Base-by-base conservation (phyloP, 2,888 invertebrate genomes). In the Tethea ocularis region DNA sequence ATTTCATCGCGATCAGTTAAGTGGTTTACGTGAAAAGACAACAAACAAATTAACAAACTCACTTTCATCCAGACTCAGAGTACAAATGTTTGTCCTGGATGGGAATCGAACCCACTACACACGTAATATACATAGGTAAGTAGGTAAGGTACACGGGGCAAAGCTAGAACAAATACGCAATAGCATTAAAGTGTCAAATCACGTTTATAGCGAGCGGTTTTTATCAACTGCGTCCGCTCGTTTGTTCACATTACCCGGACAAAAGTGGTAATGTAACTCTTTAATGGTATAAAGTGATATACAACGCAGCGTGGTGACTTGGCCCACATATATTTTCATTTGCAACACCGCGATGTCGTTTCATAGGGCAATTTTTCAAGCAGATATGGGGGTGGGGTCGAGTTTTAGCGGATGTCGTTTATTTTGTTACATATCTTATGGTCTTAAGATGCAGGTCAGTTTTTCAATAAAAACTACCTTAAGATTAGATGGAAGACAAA, bases 211-310 rank as follows among this genome's bases (percentile, higher is more conserved):
- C 29, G 46, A 46, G 61, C 68, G 56, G 67, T 73, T 56, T 73
- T 73, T 73, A 68, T 66, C 59, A 67, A 68, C 60, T 70, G 63
- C 22, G 53, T 62, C 65, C 67, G 69, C 71, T 68, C 75, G 63
- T 75, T 75, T 71, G 74, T 75, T 57, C 67, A 64, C 63, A 67
- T 75, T 75, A 75, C 69, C 62, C 46, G 33, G 33, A 62, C 67
- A 69, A 69, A 66, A 65, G 68, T 66, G 62, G 61, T 71, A 67
- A 66, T 67, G 66, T 60, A 59, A 54, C 52, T 57, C 57, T 67
- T 67, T 73, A 75, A 75, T 75, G 67, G 69, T 54, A 56, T 67
- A 71, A 73, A 75, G 75, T 71, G 73, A 68, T 73, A 74, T 72
- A 73, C 67, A 67, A 55, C 67, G 68, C 67, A 52, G 62, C 62